phyloP scores from a whole-genome alignment of 2,797 vertebrate species.

The Heterohyrax brucei region DNA sequence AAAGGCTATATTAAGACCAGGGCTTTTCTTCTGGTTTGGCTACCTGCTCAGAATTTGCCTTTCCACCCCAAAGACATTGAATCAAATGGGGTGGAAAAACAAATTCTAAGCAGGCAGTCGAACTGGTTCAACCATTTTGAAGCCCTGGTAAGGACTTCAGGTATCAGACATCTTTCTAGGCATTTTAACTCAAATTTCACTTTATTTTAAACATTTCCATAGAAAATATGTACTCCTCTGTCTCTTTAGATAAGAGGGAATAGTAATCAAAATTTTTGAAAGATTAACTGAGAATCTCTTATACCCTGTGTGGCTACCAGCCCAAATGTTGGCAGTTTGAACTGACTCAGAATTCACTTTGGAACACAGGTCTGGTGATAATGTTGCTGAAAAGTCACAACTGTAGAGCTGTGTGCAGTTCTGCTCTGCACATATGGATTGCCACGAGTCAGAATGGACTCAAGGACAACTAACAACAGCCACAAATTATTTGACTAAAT shows the following conservation, averaged over 20 bases:
- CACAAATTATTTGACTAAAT: not conserved
- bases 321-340: not conserved
- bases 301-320: not conserved
- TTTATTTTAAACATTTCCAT: slow-evolving; percentile 31
- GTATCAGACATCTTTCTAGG: too few species aligned
- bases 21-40: too few species aligned
- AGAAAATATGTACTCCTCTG: slow-evolving; percentile 53
- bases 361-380: not conserved
- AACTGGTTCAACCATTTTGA: too few species aligned
- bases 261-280: slow-evolving; percentile 26
- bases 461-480: not conserved
- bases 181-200: slow-evolving; percentile 4
- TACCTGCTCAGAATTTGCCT: too few species aligned
- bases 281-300: slow-evolving; percentile 52
- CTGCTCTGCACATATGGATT: not conserved
- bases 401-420: not conserved
- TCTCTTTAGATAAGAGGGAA: slow-evolving; percentile 47
- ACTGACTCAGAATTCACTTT: not conserved
- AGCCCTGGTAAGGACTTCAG: not conserved
- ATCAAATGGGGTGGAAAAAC: too few species aligned
- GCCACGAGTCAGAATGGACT: not conserved
- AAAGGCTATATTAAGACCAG: not conserved
- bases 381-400: not conserved
- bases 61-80: too few species aligned
- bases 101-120: too few species aligned